A percentile compares a stretch with the other conserved stretches of the same genome.
Conservation (phyloP, 2,113 vertebrate genomes). For the Chaetorhynchus papuensis region DNA sequence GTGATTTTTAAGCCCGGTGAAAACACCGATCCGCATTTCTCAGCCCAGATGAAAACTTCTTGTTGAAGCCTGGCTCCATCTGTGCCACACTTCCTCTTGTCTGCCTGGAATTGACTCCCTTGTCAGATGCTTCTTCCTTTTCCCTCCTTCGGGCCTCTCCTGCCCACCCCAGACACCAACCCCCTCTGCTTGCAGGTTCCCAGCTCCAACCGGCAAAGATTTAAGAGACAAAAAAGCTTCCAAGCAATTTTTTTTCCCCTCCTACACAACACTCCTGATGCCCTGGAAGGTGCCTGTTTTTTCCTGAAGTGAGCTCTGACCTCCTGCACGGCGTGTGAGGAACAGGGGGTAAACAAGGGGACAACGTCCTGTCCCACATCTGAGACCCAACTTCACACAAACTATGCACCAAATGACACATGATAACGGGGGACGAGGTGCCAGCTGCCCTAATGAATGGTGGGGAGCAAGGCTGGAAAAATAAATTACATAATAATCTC, state of each 20-base stretch:
- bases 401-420: constrained; percentile 17
- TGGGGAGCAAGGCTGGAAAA: constrained; percentile 39
- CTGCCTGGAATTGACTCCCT: not conserved
- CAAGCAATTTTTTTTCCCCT: not conserved
- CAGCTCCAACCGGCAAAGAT: not conserved
- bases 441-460: constrained; percentile 28
- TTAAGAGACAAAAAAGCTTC: not conserved
- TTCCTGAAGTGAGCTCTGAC: not conserved
- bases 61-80: not conserved
- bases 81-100: not conserved
- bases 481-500: constrained; percentile 28
- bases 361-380: not conserved
- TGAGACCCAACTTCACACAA: constrained; percentile 19
- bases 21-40: accelerated
- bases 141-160: not conserved
- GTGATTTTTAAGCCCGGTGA: not conserved
- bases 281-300: not conserved
- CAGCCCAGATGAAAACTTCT: not conserved
- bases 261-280: not conserved
- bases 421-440: constrained; percentile 19
- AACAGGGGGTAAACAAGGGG: not conserved
- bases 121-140: not conserved
- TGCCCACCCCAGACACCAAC: not conserved
- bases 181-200: not conserved
- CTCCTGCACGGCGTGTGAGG: not conserved